Percentiles rank a stretch among this genome's conserved stretches.
Conservation (phyloP, 2,797 vertebrate genomes). For the Linurgus olivaceus region DNA sequence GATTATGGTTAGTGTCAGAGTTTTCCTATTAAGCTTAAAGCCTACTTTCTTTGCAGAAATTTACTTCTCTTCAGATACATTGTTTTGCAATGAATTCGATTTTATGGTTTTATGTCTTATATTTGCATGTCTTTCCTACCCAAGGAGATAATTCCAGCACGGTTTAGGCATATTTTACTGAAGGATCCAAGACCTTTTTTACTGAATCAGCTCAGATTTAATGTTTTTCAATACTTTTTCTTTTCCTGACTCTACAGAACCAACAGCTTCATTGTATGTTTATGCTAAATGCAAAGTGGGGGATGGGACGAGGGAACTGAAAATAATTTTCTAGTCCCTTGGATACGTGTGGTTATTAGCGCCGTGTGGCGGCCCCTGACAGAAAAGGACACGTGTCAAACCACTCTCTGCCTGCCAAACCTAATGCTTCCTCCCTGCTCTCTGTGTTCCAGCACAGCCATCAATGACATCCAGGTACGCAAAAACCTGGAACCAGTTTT, state of each 20-base stretch:
- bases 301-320: not conserved
- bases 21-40: not conserved
- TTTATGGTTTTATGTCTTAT: not conserved
- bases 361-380: constrained; percentile 53
- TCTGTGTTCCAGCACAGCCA: not conserved
- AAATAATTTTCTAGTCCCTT: not conserved
- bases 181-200: not conserved
- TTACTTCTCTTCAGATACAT: not conserved
- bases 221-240: not conserved
- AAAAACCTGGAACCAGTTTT: not conserved
- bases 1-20: not conserved
- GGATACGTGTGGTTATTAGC: not conserved
- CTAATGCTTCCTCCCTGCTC: not conserved
- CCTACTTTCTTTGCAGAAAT: not conserved
- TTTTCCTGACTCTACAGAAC: constrained; percentile 1
- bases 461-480: not conserved
- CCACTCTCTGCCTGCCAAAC: not conserved
- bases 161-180: not conserved
- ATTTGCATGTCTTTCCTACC: not conserved
- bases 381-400: not conserved
- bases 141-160: not conserved
- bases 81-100: not conserved
- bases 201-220: not conserved
- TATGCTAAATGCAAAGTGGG: not conserved
- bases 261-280: not conserved